phyloP scores from a whole-genome alignment of 2,888 invertebrate species.

The Tanypteryx hageni region DNA sequence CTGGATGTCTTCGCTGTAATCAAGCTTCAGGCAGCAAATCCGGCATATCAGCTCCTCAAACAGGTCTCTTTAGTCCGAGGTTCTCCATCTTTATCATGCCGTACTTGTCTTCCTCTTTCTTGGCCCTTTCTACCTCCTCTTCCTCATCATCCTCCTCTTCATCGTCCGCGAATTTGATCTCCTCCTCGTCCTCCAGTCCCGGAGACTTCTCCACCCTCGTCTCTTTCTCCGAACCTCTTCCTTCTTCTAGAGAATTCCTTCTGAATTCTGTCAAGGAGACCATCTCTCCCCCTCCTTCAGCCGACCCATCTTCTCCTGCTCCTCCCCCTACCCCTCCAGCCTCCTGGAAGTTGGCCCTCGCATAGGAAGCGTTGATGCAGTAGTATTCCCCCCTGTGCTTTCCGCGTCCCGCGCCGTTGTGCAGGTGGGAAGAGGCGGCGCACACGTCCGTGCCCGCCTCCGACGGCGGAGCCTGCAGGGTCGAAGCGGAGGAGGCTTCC shows the following conservation, averaged over 20 bases:
- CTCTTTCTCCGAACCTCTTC: slow-evolving; percentile 78
- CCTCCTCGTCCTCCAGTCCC: slow-evolving; percentile 70
- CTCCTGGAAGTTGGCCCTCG: slow-evolving; percentile 34
- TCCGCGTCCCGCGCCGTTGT: background rate
- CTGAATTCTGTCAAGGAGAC: slow-evolving; percentile 45
- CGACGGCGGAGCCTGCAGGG: slow-evolving; percentile 53
- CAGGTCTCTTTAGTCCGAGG: slow-evolving; percentile 34
- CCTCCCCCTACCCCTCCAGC: background rate
- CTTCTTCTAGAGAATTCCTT: background rate
- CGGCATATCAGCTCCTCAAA: background rate
- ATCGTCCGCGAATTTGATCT: slow-evolving; percentile 21
- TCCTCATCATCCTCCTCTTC: slow-evolving; percentile 62
- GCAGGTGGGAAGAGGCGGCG: background rate
- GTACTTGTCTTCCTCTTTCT: slow-evolving; percentile 18
- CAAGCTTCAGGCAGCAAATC: background rate
- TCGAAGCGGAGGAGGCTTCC: slow-evolving; percentile 47
- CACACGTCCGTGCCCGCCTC: slow-evolving; percentile 25
- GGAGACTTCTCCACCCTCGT: slow-evolving; percentile 83
- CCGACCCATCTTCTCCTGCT: background rate
- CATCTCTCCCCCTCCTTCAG: slow-evolving; percentile 9
- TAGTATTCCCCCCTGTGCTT: slow-evolving; percentile 27
- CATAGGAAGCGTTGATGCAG: slow-evolving; percentile 43
- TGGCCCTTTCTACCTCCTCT: slow-evolving; percentile 46
- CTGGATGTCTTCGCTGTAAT: background rate
- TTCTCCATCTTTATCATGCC: slow-evolving; percentile 26